Base-by-base conservation (phyloP, 2,888 invertebrate species). In the Formica aserva region DNA sequence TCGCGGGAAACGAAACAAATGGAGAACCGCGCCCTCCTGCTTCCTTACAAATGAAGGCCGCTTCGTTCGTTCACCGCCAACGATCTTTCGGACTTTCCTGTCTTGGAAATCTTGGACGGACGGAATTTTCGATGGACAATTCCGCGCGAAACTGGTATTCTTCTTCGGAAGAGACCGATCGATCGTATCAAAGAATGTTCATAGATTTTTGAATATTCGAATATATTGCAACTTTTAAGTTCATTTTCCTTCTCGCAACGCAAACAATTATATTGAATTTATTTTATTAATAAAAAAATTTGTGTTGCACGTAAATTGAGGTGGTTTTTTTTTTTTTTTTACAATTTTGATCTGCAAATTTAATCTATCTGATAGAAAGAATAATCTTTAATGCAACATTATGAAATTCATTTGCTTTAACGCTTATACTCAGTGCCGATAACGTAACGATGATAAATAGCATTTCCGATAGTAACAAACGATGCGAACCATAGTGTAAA, bases 1-100 rank as follows among this genome's bases (percentile, higher is more conserved):
- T 90, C 80, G 84, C 83, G 72, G 65, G 57, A 82, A 83, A 84
- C 87, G 86, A 89, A 89, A 85, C 85, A 90, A 89, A 90, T 87
- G 90, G 84, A 72, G 48, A 85, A 71, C 78, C 72, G 77, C 74
- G 62, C 65, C 82, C 66, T 57, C 52, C 82, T 66, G 84, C 80
- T 45, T 84, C 63, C 77, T 62, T 81, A 62, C 88, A 85, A 89
- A 89, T 86, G 83, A 77, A 65, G 71, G 55, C 72, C 41, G 69
- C 74, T 67, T 71, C 69, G 72, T 81, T 74, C 82, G 60, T 77
- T 86, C 76, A 60, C 80, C 81, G 38, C 60, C 71, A 67, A 81
- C 83, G 80, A 35, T 85, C 86, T 82, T 74, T 76, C 63, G 71
- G 83, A 85, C 86, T 84, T 26, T 26, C 26, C 1, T 86, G 83